These are phyloP conservation scores for Solea senegalensis DNA, from an alignment of 2,113 vertebrate genomes.

Conservation along the genomic window DNA sequence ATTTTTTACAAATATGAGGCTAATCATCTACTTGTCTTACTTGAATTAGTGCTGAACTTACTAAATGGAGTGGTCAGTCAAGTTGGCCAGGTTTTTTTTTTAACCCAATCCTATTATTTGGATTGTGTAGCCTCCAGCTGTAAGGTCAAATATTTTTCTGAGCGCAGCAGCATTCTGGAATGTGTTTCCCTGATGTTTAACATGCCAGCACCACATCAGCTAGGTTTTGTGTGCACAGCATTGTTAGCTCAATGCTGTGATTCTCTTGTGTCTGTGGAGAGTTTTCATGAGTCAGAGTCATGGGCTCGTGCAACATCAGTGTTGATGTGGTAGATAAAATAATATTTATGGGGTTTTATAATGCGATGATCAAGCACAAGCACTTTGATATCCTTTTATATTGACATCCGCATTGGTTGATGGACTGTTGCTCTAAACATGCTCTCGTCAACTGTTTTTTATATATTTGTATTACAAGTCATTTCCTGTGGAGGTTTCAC, in stretches of 20 bases:
- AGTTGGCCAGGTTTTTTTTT: background rate
- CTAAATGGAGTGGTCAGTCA: background rate
- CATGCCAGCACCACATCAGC: background rate
- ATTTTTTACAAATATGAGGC: constrained; percentile 2
- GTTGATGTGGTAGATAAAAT: constrained; percentile 7
- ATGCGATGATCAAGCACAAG: constrained; percentile 12
- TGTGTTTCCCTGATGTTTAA: background rate
- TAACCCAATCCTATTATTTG: constrained; percentile 1
- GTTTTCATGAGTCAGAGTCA: constrained; percentile 45
- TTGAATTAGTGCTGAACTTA: background rate
- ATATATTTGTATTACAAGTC: constrained; percentile 18
- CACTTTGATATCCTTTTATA: constrained; percentile 15
- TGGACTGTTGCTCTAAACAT: constrained; percentile 3
- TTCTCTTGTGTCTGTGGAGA: constrained; percentile 33
- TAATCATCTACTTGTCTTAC: constrained; percentile 34
- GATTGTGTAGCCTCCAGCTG: constrained; percentile 4
- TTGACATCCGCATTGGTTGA: constrained; percentile 6
- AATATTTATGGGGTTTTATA: constrained; percentile 24
- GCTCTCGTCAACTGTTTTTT: constrained; percentile 1
- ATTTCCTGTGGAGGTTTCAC: constrained; percentile 9
- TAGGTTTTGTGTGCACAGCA: background rate
- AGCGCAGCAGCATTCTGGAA: constrained; percentile 27
- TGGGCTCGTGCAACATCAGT: background rate
- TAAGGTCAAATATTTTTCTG: constrained; percentile 10
- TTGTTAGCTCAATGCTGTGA: constrained; percentile 21